Evolutionary conservation across 2,797 vertebrate species (phyloP).

Genomic region (Heteromormyrus szaboi): DNA sequence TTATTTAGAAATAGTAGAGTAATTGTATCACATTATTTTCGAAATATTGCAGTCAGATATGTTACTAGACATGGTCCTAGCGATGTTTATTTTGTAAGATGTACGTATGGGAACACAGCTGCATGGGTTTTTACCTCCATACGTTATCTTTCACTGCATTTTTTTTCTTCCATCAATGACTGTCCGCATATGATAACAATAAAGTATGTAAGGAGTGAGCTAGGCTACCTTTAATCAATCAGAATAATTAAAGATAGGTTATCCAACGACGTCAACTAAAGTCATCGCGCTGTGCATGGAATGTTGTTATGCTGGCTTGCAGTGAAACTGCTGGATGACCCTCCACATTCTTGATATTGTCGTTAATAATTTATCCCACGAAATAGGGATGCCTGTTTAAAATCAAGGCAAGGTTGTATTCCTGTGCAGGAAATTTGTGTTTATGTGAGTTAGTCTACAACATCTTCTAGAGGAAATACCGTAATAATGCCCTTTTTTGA

Average conservation of each 20-base stretch:
- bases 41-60: background rate
- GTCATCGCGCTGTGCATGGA: background rate
- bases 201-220: constrained; percentile 34
- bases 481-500: background rate
- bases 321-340: background rate
- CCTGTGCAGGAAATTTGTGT: background rate
- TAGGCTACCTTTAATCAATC: background rate
- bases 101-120: background rate
- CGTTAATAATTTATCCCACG: background rate
- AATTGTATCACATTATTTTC: background rate
- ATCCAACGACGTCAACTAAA: background rate
- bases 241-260: constrained; percentile 1
- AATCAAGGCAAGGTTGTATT: background rate
- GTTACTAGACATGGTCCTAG: background rate
- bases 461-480: background rate
- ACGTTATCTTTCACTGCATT: background rate
- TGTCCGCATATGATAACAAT: constrained; percentile 52
- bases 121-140: background rate
- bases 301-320: background rate
- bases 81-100: background rate
- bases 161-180: constrained; percentile 41
- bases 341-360: background rate
- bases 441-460: background rate
- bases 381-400: background rate
- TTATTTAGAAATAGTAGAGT: background rate